Percentiles rank a stretch among this genome's conserved stretches.
Conservation (phyloP, 2,888 invertebrate genomes). For the Atethmia centrago region DNA sequence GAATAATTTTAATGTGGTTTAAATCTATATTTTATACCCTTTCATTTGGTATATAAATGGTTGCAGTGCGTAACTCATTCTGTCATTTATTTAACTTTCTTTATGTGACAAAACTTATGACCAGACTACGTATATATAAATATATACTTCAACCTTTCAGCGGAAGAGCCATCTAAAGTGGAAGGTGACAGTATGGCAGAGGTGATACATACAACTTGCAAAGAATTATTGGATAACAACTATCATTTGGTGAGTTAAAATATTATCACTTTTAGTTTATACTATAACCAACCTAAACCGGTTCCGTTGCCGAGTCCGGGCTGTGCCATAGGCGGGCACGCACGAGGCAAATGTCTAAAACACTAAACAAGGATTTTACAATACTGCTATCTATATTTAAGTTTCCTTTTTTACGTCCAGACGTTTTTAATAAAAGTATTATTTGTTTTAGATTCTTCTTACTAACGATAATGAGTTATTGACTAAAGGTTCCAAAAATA, state of each 20-base stretch:
- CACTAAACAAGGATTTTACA: background rate
- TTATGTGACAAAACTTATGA: too few species aligned
- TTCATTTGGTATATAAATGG: too few species aligned
- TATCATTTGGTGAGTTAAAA: slow-evolving; percentile 73
- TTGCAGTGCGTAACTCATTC: too few species aligned
- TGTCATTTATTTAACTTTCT: too few species aligned
- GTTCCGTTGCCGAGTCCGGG: background rate
- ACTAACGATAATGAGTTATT: slow-evolving; percentile 71
- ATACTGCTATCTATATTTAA: background rate
- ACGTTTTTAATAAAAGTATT: background rate
- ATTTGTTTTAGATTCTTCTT: slow-evolving; percentile 75
- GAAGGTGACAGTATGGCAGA: slow-evolving; percentile 47
- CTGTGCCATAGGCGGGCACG: background rate
- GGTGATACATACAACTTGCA: slow-evolving; percentile 67
- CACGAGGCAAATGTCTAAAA: background rate
- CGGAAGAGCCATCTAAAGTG: slow-evolving; percentile 36
- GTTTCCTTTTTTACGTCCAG: background rate
- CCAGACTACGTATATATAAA: background rate
- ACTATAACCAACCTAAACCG: background rate
- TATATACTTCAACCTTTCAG: slow-evolving; percentile 27
- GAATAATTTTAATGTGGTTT: too few species aligned
- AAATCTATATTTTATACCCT: too few species aligned
- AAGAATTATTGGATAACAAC: slow-evolving; percentile 68
- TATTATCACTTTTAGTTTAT: background rate
- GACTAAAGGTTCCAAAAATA: slow-evolving; percentile 57